These are phyloP conservation scores for Temnothorax curvispinosus DNA, from an alignment of 1,140 invertebrate species.

Conservation along the genomic window DNA sequence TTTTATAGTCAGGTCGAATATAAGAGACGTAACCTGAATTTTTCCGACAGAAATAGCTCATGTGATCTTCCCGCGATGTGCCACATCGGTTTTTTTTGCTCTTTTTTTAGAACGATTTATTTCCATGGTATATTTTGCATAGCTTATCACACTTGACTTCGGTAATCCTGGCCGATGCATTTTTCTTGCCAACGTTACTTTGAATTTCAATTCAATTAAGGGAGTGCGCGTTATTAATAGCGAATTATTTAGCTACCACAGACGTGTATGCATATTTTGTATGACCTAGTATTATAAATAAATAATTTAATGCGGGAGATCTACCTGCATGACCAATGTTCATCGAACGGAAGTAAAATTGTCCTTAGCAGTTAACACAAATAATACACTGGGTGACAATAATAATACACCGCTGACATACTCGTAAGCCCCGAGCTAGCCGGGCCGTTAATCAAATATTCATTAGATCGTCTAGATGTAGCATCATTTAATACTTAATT, in stretches of 20 bases:
- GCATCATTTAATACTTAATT: constrained; percentile 49
- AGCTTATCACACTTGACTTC: not conserved
- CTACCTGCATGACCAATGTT: not conserved
- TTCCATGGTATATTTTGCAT: constrained; percentile 1
- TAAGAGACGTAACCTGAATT: not conserved
- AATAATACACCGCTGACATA: not conserved
- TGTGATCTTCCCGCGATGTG: not conserved
- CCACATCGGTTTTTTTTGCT: not conserved
- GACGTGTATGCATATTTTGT: not conserved
- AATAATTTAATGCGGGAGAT: not conserved
- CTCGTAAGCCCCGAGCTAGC: not conserved
- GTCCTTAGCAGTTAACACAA: not conserved
- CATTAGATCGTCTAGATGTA: constrained; percentile 18
- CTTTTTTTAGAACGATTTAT: not conserved
- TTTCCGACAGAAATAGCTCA: not conserved
- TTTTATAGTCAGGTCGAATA: constrained; percentile 2
- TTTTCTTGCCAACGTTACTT: not conserved
- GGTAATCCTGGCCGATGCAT: not conserved
- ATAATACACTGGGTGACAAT: not conserved
- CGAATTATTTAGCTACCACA: no score
- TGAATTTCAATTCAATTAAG: not conserved
- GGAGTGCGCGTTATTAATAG: not conserved
- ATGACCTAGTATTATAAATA: constrained; percentile 7
- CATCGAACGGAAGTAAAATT: not conserved
- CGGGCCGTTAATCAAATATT: constrained; percentile 22